Evolutionary conservation across 1,140 invertebrate genomes (phyloP).

Genomic region (Drosophila repleta): DNA sequence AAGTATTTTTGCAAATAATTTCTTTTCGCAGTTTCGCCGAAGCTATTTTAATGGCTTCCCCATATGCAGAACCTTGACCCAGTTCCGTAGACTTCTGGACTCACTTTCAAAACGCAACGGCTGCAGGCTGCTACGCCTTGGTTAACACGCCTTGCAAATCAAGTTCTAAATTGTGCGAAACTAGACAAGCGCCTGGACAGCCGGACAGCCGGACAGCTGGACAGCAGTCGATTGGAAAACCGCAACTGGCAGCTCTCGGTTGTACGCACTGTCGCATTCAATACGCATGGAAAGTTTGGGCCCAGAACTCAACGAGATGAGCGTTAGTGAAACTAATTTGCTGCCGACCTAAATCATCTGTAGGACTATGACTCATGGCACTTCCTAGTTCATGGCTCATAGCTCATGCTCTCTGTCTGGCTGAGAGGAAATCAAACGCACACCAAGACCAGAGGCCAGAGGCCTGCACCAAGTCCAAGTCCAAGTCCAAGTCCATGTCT

Average conservation of each 20-base stretch:
- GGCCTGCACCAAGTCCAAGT: background rate
- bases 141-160: slow-evolving; percentile 11
- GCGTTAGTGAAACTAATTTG: slow-evolving; percentile 33
- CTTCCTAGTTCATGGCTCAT: slow-evolving; percentile 18
- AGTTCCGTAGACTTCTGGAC: slow-evolving; percentile 18
- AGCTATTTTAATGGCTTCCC: slow-evolving; percentile 32
- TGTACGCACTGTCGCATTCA: slow-evolving; percentile 58
- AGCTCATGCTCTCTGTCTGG: slow-evolving; percentile 24
- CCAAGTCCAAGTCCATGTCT: slow-evolving; percentile 36
- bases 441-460: slow-evolving; percentile 1
- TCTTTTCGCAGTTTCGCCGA: slow-evolving; percentile 38
- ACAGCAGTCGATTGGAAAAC: slow-evolving; percentile 69
- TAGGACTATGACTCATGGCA: slow-evolving; percentile 56
- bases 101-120: slow-evolving; percentile 58
- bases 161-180: slow-evolving; percentile 18
- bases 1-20: no score
- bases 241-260: slow-evolving; percentile 33
- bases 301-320: slow-evolving; percentile 14
- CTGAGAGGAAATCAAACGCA: slow-evolving; percentile 65
- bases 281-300: slow-evolving; percentile 69
- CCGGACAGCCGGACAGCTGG: no score
- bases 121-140: slow-evolving; percentile 25
- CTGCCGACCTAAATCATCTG: slow-evolving; percentile 19
- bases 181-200: no score
- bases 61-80: slow-evolving; percentile 65